Conservation (phyloP, 2,888 invertebrate species). For the Gymnoscelis rufifasciata region DNA sequence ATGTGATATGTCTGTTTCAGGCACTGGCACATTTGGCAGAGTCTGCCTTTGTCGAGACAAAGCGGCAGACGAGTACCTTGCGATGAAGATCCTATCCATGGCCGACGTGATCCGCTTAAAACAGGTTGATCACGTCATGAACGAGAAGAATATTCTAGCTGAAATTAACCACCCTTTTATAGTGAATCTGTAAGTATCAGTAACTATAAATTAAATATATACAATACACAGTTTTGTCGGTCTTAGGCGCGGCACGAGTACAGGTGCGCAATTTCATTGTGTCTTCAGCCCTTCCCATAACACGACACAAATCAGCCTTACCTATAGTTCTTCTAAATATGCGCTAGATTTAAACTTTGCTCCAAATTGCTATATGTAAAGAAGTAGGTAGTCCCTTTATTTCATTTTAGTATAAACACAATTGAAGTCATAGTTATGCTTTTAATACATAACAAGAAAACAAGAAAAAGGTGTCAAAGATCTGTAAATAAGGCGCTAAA, state of each 20-base stretch:
- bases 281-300: no score
- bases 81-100: conserved; percentile 96
- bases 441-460: background rate
- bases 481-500: background rate
- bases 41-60: conserved; percentile 94
- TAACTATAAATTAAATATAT: background rate
- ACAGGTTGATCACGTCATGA: conserved; percentile 98
- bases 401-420: no score
- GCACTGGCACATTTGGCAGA: conserved; percentile 97
- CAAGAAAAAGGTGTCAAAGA: background rate
- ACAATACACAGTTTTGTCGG: no score
- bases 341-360: no score
- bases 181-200: conserved; percentile 82
- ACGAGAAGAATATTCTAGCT: conserved; percentile 95
- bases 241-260: no score
- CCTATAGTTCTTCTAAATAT: no score
- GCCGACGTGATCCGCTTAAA: conserved; percentile 95
- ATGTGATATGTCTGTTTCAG: conserved; percentile 67
- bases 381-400: no score
- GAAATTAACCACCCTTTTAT: conserved; percentile 97
- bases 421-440: no score
- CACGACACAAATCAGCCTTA: no score
- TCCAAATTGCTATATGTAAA: no score
- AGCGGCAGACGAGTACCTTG: conserved; percentile 88
- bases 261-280: no score